These are phyloP conservation scores for Lordiphosa fenestrarum DNA, from an alignment of 2,888 invertebrate species.

Conservation along the genomic window DNA sequence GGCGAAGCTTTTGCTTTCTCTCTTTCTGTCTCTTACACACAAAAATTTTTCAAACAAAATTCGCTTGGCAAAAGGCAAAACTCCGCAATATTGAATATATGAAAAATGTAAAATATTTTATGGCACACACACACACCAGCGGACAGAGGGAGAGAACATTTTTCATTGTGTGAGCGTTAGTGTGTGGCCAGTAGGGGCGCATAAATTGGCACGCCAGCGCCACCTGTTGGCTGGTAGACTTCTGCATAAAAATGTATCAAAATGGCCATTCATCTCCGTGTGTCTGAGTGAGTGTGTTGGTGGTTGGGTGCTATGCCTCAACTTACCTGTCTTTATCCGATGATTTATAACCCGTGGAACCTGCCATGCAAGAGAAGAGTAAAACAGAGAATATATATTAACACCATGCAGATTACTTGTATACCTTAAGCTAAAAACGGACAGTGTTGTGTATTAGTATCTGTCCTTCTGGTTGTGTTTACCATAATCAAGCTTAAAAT, in stretches of 20 bases:
- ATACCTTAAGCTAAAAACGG: too few species aligned
- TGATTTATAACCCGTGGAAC: conserved; percentile 91
- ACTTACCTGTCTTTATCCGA: conserved; percentile 91
- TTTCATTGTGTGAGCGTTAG: conserved; percentile 40
- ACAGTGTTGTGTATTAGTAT: too few species aligned
- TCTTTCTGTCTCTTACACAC: conserved; percentile 13
- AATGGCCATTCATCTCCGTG: conserved; percentile 47
- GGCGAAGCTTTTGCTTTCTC: not conserved
- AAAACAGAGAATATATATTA: conserved; percentile 32
- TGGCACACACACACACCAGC: conserved; percentile 22
- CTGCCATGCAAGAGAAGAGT: conserved; percentile 80
- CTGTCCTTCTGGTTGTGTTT: too few species aligned
- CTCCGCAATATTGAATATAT: conserved; percentile 69
- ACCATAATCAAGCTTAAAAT: too few species aligned
- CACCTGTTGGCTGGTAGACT: conserved; percentile 61
- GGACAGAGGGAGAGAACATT: conserved; percentile 28
- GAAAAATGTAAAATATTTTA: conserved; percentile 61
- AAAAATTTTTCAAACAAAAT: conserved; percentile 46
- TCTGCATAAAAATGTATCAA: conserved; percentile 57
- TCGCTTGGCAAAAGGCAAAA: conserved; percentile 24
- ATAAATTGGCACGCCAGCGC: conserved; percentile 66
- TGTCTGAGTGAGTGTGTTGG: conserved; percentile 18
- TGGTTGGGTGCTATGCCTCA: conserved; percentile 42
- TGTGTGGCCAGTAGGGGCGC: conserved; percentile 52
- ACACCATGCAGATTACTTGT: too few species aligned